Evolutionary conservation across 1,140 invertebrate species (phyloP).

Genomic region (Sycophila sp.): DNA sequence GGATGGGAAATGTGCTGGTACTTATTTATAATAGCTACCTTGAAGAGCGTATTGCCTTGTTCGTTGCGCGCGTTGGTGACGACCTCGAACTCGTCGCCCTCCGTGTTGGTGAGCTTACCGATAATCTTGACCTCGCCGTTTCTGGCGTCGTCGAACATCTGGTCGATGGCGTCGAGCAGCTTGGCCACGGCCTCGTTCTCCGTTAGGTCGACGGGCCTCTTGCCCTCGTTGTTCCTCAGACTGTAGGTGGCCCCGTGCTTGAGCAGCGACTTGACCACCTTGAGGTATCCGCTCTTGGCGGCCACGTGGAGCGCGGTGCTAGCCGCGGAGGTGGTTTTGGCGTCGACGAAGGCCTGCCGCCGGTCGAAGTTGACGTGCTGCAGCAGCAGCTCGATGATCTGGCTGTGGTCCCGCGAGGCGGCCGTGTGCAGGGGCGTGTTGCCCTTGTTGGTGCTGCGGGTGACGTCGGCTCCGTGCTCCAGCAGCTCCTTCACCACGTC

Average conservation of each 20-base stretch:
- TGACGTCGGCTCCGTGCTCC: background rate
- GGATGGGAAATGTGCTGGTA: no score
- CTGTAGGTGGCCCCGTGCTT: constrained; percentile 51
- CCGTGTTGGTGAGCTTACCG: no score
- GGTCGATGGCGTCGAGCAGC: constrained; percentile 32
- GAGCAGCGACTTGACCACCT: constrained; percentile 28
- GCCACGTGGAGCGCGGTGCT: constrained; percentile 32
- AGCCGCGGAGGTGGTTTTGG: background rate
- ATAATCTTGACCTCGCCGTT: constrained; percentile 35
- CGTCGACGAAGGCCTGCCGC: background rate
- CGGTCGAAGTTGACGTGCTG: background rate
- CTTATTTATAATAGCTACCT: constrained; percentile 22
- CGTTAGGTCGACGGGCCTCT: constrained; percentile 34
- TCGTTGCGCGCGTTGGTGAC: background rate
- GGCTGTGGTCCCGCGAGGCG: background rate
- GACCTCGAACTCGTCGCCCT: constrained; percentile 6
- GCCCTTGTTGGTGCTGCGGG: background rate
- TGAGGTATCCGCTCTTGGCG: constrained; percentile 11
- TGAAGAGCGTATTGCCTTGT: background rate
- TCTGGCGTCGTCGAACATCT: constrained; percentile 32
- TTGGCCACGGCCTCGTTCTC: constrained; percentile 22
- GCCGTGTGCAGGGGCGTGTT: background rate
- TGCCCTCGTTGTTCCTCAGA: constrained; percentile 46
- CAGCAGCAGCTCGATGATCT: background rate
- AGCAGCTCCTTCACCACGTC: background rate